Conservation (phyloP, 2,888 invertebrate species). For the Agrenia bidenticulata region DNA sequence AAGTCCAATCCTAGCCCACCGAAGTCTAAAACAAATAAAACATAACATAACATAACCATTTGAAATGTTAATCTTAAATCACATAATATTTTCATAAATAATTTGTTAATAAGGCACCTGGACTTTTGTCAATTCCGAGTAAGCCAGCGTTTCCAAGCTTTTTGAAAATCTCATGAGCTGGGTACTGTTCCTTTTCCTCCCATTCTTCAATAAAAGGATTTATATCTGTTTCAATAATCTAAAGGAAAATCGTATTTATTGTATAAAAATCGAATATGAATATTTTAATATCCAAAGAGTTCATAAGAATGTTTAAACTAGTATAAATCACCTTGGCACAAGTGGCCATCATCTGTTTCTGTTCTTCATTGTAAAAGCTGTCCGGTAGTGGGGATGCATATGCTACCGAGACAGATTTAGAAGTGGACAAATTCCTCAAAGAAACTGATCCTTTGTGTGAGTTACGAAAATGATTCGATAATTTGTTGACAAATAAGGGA, state of each 20-base stretch:
- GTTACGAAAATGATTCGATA: neutral
- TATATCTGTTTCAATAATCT: slow-evolving; percentile 61
- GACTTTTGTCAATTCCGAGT: slow-evolving; percentile 58
- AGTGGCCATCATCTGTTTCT: slow-evolving; percentile 47
- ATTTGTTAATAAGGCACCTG: slow-evolving; percentile 26
- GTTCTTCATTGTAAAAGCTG: slow-evolving; percentile 51
- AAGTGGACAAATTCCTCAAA: slow-evolving; percentile 12
- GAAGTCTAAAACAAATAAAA: too few relatives aligned
- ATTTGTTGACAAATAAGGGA: too few relatives aligned
- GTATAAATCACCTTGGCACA: slow-evolving; percentile 46
- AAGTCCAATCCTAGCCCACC: slow-evolving; percentile 60
- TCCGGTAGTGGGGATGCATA: slow-evolving; percentile 42
- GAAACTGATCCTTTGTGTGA: too few relatives aligned
- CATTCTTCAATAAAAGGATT: slow-evolving; percentile 62
- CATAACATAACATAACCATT: too few relatives aligned
- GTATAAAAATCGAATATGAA: neutral
- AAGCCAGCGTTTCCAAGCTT: slow-evolving; percentile 60
- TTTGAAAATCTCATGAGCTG: slow-evolving; percentile 61
- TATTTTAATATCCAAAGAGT: neutral
- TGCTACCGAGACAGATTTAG: slow-evolving; percentile 7
- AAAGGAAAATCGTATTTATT: slow-evolving; percentile 27
- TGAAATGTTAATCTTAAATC: neutral
- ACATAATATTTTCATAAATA: neutral
- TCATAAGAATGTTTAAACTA: neutral
- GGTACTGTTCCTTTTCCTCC: slow-evolving; percentile 59